Percentiles rank a stretch among this genome's conserved stretches.
Evolutionary conservation across 2,113 vertebrate genomes (phyloP).

Genomic region (Galeopterus variegatus): DNA sequence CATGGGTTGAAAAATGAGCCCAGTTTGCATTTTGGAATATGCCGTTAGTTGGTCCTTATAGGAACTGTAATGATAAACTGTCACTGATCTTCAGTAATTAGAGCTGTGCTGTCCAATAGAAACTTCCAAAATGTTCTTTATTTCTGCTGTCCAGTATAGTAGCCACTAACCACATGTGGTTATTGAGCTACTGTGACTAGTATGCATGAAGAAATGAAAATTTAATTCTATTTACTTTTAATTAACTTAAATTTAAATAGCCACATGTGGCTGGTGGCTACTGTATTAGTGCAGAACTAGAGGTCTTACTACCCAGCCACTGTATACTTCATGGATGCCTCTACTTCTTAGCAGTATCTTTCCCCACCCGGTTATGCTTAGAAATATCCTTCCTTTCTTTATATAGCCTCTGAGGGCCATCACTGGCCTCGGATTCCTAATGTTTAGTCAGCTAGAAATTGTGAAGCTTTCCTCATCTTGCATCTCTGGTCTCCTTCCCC

Average conservation of each 20-base stretch:
- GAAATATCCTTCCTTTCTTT: not conserved
- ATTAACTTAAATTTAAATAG: constrained; percentile 11
- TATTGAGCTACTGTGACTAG: not conserved
- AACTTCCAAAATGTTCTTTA: not conserved
- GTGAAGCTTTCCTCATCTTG: not conserved
- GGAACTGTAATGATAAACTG: not conserved
- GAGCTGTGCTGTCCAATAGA: not conserved
- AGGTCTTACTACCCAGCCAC: not conserved
- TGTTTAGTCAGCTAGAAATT: not conserved
- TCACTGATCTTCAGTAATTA: not conserved
- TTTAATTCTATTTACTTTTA: constrained; percentile 2
- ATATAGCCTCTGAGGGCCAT: not conserved
- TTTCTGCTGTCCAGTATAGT: not conserved
- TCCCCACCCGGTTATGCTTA: not conserved
- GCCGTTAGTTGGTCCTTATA: not conserved
- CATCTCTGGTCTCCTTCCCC: not conserved
- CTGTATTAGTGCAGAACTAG: not conserved
- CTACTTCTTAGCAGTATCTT: not conserved
- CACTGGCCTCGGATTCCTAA: not conserved
- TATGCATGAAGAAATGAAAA: not conserved
- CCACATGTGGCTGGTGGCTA: not conserved
- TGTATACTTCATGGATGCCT: not conserved
- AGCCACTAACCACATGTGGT: not conserved
- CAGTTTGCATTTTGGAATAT: not conserved
- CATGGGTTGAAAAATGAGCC: not conserved